Percentiles rank a stretch among this genome's conserved stretches.
phyloP scores from a whole-genome alignment of 2,113 vertebrate species.

The Nerophis ophidion region DNA sequence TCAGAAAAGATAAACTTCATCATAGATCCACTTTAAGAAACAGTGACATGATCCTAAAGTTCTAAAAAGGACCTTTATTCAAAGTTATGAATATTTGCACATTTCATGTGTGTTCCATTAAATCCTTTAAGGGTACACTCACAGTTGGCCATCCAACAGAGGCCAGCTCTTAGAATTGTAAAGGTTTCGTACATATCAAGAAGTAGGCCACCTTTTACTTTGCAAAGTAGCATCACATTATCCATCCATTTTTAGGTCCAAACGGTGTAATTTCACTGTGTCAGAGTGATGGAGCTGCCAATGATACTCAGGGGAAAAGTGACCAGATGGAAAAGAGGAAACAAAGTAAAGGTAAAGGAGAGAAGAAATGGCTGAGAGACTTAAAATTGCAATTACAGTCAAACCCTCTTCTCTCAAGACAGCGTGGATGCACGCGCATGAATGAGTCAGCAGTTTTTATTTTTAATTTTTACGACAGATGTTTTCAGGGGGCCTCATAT shows the following conservation, averaged over 20 bases:
- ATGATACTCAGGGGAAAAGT: conserved; percentile 12
- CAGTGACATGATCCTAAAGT: too few relatives aligned
- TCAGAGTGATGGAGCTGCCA: conserved; percentile 21
- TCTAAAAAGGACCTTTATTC: too few relatives aligned
- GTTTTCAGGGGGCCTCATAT: neutral
- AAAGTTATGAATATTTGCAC: too few relatives aligned
- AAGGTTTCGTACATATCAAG: conserved; percentile 5
- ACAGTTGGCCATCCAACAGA: neutral
- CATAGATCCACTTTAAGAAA: too few relatives aligned
- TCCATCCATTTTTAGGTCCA: neutral
- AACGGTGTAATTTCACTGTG: conserved; percentile 17
- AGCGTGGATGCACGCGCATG: neutral
- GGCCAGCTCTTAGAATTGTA: neutral
- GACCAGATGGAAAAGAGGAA: conserved; percentile 15
- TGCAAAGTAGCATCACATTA: neutral
- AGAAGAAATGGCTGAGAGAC: conserved; percentile 15
- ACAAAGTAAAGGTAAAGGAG: conserved; percentile 25
- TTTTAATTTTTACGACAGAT: conserved; percentile 3
- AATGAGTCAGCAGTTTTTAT: neutral
- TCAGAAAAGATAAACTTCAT: too few relatives aligned
- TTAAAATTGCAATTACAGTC: conserved; percentile 25
- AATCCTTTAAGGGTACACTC: too few relatives aligned
- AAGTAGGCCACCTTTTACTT: conserved; percentile 6
- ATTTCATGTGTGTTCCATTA: too few relatives aligned
- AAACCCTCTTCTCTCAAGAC: neutral